Evolutionary conservation across 2,113 vertebrate species (phyloP).

Genomic region (Thalassoma bifasciatum): DNA sequence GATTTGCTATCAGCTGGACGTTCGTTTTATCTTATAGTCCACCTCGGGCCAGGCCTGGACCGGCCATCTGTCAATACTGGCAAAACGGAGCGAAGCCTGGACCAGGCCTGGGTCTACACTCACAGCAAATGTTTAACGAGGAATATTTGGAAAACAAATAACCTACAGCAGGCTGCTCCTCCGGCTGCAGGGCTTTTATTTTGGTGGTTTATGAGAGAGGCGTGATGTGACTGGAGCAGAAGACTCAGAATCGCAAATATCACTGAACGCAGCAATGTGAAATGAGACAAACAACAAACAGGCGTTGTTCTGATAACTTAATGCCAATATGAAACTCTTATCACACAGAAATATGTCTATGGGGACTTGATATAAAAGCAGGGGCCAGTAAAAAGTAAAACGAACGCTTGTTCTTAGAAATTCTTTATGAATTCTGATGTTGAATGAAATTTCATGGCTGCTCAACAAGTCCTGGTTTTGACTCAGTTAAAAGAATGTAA

Average conservation of each 20-base stretch:
- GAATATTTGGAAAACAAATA: slow-evolving; percentile 34
- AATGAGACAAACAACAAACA: no score
- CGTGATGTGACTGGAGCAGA: background rate
- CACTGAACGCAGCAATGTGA: background rate
- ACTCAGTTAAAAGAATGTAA: no score
- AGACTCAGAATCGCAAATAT: background rate
- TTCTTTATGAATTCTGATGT: no score
- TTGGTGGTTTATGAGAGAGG: slow-evolving; percentile 9
- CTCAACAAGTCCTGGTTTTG: no score
- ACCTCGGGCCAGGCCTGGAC: slow-evolving; percentile 51
- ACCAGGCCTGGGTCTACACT: slow-evolving; percentile 17
- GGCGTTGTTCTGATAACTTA: no score
- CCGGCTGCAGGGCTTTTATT: background rate
- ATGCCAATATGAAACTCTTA: no score
- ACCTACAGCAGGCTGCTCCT: slow-evolving; percentile 4
- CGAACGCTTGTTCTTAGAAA: no score
- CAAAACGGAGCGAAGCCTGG: slow-evolving; percentile 37
- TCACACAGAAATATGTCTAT: no score
- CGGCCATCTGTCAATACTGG: slow-evolving; percentile 58
- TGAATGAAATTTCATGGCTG: no score
- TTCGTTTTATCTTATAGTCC: slow-evolving; percentile 47
- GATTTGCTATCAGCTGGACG: slow-evolving; percentile 62
- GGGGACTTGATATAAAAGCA: no score
- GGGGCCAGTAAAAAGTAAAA: no score
- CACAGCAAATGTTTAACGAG: slow-evolving; percentile 27